Conservation (phyloP, 2,888 invertebrate genomes). For the Prosapia bicincta region DNA sequence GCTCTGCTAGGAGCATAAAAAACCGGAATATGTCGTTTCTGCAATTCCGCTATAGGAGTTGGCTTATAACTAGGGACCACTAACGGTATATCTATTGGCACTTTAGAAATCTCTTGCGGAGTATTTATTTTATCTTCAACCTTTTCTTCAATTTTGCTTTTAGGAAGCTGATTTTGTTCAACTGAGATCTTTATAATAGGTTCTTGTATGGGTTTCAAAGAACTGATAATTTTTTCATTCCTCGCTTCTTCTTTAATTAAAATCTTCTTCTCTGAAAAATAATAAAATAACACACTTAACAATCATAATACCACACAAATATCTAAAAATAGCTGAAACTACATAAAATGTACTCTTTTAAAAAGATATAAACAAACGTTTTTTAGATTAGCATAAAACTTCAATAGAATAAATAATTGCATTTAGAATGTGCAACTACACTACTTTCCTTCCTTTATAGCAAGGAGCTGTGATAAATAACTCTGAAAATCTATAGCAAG, state of each 20-base stretch:
- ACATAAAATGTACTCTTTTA: no score
- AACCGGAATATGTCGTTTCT: conserved; percentile 42
- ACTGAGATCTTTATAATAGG: neutral
- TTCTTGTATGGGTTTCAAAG: neutral
- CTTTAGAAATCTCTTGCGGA: neutral
- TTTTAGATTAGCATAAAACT: no score
- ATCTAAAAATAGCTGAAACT: no score
- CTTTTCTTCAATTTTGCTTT: neutral
- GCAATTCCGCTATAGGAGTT: conserved; percentile 61
- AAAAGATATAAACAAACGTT: no score
- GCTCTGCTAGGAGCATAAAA: conserved; percentile 27
- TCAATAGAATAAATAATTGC: no score
- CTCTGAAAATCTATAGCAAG: no score
- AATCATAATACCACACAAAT: no score
- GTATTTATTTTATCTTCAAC: neutral
- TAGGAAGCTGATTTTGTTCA: neutral
- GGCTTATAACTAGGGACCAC: conserved; percentile 53
- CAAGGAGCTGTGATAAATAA: no score
- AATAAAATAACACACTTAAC: neutral
- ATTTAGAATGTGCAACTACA: no score
- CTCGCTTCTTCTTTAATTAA: neutral
- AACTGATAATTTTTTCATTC: neutral
- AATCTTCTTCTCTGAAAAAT: neutral
- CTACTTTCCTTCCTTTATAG: no score
- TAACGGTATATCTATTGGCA: neutral